A percentile compares a stretch with the other conserved stretches of the same genome.
These are phyloP conservation scores for Sclerodermus sp. DNA, from an alignment of 2,888 invertebrate species.

Conservation along the genomic window DNA sequence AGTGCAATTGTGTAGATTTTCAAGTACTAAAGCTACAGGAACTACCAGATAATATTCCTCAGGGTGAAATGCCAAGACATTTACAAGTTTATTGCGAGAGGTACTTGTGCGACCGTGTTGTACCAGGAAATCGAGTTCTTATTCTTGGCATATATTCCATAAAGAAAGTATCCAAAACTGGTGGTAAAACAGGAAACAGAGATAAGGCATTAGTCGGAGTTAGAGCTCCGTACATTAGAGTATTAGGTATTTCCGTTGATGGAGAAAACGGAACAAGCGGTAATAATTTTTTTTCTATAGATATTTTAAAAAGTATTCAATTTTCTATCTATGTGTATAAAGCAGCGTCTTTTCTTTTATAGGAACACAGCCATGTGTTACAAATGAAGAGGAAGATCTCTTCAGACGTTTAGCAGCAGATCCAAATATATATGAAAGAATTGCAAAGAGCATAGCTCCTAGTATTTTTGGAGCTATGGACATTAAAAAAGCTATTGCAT, in stretches of 20 bases:
- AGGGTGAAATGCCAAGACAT: slow-evolving; percentile 98
- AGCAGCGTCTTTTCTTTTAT: slow-evolving; percentile 1
- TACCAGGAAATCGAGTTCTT: slow-evolving; percentile 93
- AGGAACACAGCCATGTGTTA: slow-evolving; percentile 55
- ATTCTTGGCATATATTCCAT: slow-evolving; percentile 96
- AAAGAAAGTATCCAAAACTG: slow-evolving; percentile 75
- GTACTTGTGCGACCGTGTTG: slow-evolving; percentile 89
- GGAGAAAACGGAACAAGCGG: slow-evolving; percentile 74
- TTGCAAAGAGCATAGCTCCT: slow-evolving; percentile 91
- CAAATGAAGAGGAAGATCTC: slow-evolving; percentile 77
- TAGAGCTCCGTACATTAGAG: slow-evolving; percentile 90
- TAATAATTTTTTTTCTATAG: slow-evolving; percentile 23
- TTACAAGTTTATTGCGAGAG: slow-evolving; percentile 93
- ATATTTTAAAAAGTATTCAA: not conserved
- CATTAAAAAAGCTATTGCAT: slow-evolving; percentile 96
- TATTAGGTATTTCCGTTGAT: slow-evolving; percentile 88
- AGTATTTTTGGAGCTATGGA: slow-evolving; percentile 93
- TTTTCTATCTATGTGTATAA: no score
- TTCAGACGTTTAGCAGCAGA: slow-evolving; percentile 83
- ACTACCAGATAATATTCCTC: slow-evolving; percentile 89
- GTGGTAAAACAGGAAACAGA: slow-evolving; percentile 68
- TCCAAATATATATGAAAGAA: slow-evolving; percentile 84
- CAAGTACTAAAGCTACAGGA: slow-evolving; percentile 98
- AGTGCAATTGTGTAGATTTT: slow-evolving; percentile 96
- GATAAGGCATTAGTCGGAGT: slow-evolving; percentile 88